Base-by-base conservation (phyloP, 2,113 vertebrate species). In the Zootoca vivipara region DNA sequence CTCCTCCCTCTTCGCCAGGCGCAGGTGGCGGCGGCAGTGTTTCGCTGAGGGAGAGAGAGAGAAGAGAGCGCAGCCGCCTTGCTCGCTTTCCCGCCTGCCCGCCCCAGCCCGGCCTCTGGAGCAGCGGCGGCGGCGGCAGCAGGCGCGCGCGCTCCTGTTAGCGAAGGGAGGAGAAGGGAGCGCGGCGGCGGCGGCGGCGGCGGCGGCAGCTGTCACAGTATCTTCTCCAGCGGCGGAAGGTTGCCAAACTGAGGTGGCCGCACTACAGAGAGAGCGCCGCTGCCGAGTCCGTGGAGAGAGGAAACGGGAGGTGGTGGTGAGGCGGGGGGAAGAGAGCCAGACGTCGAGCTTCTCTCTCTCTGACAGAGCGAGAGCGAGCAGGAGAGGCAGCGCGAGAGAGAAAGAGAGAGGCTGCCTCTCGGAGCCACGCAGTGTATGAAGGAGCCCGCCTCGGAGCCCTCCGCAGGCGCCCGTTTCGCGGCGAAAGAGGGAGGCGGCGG, bases 111-210 rank as follows among this genome's bases (percentile, higher is more conserved):
- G 35, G 87, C 82, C 87, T 89, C 52, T 5, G 75, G 62, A 74
- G 56, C 67, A 82, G 52, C 67, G 24, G 83, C 64, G 93, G 91
- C 84, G 85, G 87, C 89, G 87, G 89, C 90, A 69, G 77, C 81
- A 93, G 90, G 94, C 93, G 94, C 93, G 95, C 94, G 95, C 95
- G 92, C 91, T 94, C 90, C 83, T 90, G 89, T 91, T 20, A 90
- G 93, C 90, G 92, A 90, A 94, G 92, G 89, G 89, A 85, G 72
- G 75, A 81, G 78, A 78, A 78, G 67, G 88, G 89, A 85, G 89
- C 85, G 91, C 87, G 74, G 85, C 89, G 83, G 93, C 89, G 40
- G n/a, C 56, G 82, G 85, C 88, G 3, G 92, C 87, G 70, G 89
- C 83, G 85, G 82, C 87, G 52, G 90, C 89, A 38, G 84, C 91